Conservation (phyloP, 1,140 invertebrate species). For the Bursaphelenchus mucronatus region DNA sequence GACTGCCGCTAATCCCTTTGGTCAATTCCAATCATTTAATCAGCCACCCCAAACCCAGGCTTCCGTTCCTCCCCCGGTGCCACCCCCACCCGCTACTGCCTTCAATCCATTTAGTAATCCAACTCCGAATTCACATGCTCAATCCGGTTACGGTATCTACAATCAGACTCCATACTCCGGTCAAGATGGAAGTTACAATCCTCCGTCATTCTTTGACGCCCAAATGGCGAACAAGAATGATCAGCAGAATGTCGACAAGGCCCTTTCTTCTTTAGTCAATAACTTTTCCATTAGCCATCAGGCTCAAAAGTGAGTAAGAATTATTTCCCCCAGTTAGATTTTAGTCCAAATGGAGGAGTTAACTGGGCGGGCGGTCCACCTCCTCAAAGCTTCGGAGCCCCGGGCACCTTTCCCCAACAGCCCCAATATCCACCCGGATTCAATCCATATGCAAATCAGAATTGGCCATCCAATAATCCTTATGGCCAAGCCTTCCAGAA, state of each 20-base stretch:
- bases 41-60: constrained; percentile 7
- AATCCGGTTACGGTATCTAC: constrained; percentile 40
- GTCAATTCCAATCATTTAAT: constrained; percentile 20
- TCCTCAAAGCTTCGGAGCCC: not conserved
- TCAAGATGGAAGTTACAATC: constrained; percentile 45
- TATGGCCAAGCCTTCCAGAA: constrained; percentile 6
- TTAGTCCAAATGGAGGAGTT: too few species aligned
- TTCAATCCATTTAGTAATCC: constrained; percentile 1
- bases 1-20: constrained; percentile 26
- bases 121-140: constrained; percentile 12
- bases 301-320: too few species aligned
- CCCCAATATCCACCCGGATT: too few species aligned
- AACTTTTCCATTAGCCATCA: constrained; percentile 20
- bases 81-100: constrained; percentile 21
- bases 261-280: constrained; percentile 32
- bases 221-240: constrained; percentile 35
- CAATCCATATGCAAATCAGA: too few species aligned
- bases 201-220: constrained; percentile 39
- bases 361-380: too few species aligned
- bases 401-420: not conserved
- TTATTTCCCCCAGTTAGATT: too few species aligned
- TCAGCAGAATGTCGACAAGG: constrained; percentile 24
- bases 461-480: not conserved
- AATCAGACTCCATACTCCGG: constrained; percentile 50
- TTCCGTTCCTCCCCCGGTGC: constrained; percentile 22